Percentiles rank a stretch among this genome's conserved stretches.
Evolutionary conservation across 2,888 invertebrate species (phyloP).

Genomic region (Saturnia japonica): DNA sequence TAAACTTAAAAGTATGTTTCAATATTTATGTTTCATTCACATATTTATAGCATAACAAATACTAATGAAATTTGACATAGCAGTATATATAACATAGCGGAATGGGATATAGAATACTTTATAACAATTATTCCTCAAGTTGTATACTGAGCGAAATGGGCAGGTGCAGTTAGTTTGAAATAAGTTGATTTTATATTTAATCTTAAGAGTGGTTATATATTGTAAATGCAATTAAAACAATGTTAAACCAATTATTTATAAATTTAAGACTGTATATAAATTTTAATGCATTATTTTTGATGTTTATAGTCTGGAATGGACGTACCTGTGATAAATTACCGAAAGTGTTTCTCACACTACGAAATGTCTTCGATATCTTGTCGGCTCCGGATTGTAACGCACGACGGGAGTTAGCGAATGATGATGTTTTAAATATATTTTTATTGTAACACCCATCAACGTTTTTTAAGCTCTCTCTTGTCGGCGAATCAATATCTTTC

Average conservation of each 20-base stretch:
- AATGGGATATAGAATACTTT: neutral
- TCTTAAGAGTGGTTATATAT: no score
- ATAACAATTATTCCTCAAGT: neutral
- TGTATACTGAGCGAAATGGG: neutral
- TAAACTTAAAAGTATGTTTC: no score
- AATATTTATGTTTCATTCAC: no score
- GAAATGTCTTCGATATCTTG: slow-evolving; percentile 85
- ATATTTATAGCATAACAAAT: neutral
- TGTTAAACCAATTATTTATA: neutral
- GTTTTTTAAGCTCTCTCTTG: slow-evolving; percentile 67
- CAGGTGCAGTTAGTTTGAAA: neutral
- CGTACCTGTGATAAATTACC: slow-evolving; percentile 86
- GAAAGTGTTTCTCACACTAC: slow-evolving; percentile 84
- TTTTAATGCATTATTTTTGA: neutral
- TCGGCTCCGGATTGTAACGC: slow-evolving; percentile 85
- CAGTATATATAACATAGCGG: neutral
- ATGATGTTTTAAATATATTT: slow-evolving; percentile 68
- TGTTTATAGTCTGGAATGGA: neutral
- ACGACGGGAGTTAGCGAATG: slow-evolving; percentile 84
- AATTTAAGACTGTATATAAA: neutral
- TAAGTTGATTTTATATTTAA: neutral
- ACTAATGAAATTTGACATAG: neutral
- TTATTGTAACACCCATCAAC: slow-evolving; percentile 73
- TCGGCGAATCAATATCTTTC: slow-evolving; percentile 73
- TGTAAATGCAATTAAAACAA: no score